Evolutionary conservation across 2,113 vertebrate species (phyloP).

Genomic region (Rattus rattus): DNA sequence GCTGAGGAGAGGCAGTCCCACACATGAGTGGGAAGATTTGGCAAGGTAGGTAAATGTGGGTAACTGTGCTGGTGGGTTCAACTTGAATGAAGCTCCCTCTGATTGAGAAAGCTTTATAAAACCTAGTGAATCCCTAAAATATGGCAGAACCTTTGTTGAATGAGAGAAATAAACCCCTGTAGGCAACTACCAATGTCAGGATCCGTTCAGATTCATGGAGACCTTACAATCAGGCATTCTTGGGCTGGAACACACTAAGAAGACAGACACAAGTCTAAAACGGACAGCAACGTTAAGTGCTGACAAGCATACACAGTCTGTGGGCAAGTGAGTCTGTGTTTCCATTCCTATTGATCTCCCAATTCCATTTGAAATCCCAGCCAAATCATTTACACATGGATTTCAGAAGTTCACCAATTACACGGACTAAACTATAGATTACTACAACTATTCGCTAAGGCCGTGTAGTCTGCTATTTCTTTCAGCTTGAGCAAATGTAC

Average conservation of each 20-base stretch:
- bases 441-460: neutral
- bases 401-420: neutral
- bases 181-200: neutral
- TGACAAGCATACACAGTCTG: neutral
- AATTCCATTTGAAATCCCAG: slow-evolving; percentile 21
- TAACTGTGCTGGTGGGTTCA: neutral
- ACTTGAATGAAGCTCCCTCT: neutral
- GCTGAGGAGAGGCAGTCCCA: neutral
- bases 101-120: neutral
- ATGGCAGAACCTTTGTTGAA: neutral
- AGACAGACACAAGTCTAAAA: neutral
- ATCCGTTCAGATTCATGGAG: neutral
- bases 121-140: neutral
- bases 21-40: neutral
- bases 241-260: neutral
- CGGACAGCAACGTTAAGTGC: neutral
- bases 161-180: neutral
- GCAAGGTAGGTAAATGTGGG: neutral
- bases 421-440: neutral
- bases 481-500: neutral
- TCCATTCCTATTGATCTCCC: neutral
- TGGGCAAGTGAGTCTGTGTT: neutral
- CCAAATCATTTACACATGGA: neutral
- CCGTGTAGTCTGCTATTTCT: neutral
- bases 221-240: neutral